These are phyloP conservation scores for Diachasma alloeum DNA, from an alignment of 1,140 invertebrate species.

Conservation along the genomic window DNA sequence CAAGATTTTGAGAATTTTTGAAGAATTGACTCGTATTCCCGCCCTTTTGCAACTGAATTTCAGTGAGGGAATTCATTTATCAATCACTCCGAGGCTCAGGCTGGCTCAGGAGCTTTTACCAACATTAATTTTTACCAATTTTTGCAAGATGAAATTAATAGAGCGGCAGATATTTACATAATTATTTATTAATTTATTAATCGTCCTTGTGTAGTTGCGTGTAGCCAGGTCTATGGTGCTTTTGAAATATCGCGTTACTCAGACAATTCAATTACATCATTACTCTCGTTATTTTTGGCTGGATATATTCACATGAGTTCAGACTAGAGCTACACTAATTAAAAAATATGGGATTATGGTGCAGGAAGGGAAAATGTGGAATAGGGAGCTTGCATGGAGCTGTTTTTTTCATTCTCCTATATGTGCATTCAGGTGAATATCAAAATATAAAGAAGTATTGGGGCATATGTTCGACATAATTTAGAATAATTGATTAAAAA, in stretches of 20 bases:
- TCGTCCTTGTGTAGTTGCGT: slow-evolving; percentile 38
- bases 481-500: too few relatives aligned
- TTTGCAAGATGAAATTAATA: slow-evolving; percentile 44
- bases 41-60: too few relatives aligned
- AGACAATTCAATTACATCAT: neutral
- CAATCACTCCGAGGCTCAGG: slow-evolving; percentile 44
- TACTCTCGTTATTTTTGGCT: slow-evolving; percentile 3
- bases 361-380: too few relatives aligned
- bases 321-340: too few relatives aligned
- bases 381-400: too few relatives aligned
- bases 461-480: too few relatives aligned
- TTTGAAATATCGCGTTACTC: slow-evolving; percentile 24
- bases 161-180: slow-evolving; percentile 40
- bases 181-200: slow-evolving; percentile 37
- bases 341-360: too few relatives aligned
- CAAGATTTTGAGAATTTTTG: too few relatives aligned
- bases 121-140: slow-evolving; percentile 44
- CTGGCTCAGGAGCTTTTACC: slow-evolving; percentile 48
- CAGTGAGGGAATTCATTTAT: neutral
- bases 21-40: too few relatives aligned
- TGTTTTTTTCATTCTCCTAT: too few relatives aligned
- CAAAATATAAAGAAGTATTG: too few relatives aligned
- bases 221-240: slow-evolving; percentile 39
- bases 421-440: too few relatives aligned
- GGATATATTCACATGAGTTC: neutral